These are phyloP conservation scores for Gobius niger DNA, from an alignment of 2,113 vertebrate species.

Conservation along the genomic window DNA sequence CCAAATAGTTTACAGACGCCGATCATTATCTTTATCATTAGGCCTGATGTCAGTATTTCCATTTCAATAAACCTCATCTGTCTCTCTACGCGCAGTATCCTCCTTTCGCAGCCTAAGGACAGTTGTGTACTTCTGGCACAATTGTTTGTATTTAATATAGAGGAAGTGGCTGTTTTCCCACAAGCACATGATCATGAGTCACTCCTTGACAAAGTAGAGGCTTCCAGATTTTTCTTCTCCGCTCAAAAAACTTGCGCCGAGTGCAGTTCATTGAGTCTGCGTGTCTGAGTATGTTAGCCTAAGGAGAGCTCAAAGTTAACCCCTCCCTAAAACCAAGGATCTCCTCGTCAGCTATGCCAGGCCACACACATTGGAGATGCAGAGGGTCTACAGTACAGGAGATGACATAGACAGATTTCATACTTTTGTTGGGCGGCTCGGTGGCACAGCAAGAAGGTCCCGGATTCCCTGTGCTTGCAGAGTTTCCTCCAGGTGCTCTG, in stretches of 20 bases:
- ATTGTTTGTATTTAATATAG: conserved; percentile 45
- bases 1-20: conserved; percentile 20
- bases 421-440: no score
- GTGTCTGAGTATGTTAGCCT: conserved; percentile 40
- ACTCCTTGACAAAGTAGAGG: conserved; percentile 50
- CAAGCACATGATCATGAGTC: conserved; percentile 72
- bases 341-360: conserved; percentile 50
- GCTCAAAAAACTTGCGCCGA: conserved; percentile 48
- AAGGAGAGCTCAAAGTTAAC: conserved; percentile 51
- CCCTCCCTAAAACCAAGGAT: conserved; percentile 56
- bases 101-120: conserved; percentile 3
- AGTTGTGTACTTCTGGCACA: conserved; percentile 24
- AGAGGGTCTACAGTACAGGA: neutral
- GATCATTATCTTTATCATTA: conserved; percentile 24
- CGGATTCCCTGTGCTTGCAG: no score
- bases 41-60: conserved; percentile 23
- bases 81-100: conserved; percentile 10
- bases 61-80: conserved; percentile 9
- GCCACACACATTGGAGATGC: conserved; percentile 26
- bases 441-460: no score
- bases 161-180: conserved; percentile 72
- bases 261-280: conserved; percentile 21
- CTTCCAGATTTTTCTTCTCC: conserved; percentile 66
- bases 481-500: no score
- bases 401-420: neutral